Evolutionary conservation across 2,888 invertebrate genomes (phyloP).

Genomic region (Chirona hameri): DNA sequence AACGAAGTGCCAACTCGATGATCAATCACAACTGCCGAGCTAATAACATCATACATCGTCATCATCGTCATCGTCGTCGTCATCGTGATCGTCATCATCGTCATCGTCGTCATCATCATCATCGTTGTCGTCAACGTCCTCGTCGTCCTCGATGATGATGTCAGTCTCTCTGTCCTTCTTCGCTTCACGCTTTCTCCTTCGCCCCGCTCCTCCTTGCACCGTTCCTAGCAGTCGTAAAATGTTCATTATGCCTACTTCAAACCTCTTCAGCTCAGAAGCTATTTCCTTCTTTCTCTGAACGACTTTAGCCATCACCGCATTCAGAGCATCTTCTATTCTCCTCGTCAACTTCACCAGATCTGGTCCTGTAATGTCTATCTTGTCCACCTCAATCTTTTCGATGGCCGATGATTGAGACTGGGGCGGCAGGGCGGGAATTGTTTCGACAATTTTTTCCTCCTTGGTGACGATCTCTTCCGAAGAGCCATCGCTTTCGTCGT

Average conservation of each 20-base stretch:
- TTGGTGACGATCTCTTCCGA: neutral
- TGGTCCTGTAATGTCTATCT: neutral
- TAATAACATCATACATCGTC: neutral
- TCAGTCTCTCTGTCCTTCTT: neutral
- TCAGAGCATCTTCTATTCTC: neutral
- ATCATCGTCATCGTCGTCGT: constrained; percentile 4
- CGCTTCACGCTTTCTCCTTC: neutral
- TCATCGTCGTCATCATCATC: constrained; percentile 14
- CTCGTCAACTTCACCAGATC: neutral
- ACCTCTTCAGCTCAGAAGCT: neutral
- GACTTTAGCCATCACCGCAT: neutral
- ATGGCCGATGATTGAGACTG: neutral
- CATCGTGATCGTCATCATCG: neutral
- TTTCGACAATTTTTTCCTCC: neutral
- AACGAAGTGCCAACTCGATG: neutral
- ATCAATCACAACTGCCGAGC: neutral
- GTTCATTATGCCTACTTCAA: neutral
- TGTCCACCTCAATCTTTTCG: neutral
- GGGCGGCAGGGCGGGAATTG: neutral
- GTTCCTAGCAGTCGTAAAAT: neutral
- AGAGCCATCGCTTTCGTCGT: neutral
- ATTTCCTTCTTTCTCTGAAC: neutral
- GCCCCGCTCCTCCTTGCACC: neutral
- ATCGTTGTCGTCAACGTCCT: neutral
- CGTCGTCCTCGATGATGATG: neutral